A percentile compares a stretch with the other conserved stretches of the same genome.
These are phyloP conservation scores for Cassiopea xamachana DNA, from an alignment of 30 jellyfish, hydroid and myxozoan genomes.

Conservation along the genomic window DNA sequence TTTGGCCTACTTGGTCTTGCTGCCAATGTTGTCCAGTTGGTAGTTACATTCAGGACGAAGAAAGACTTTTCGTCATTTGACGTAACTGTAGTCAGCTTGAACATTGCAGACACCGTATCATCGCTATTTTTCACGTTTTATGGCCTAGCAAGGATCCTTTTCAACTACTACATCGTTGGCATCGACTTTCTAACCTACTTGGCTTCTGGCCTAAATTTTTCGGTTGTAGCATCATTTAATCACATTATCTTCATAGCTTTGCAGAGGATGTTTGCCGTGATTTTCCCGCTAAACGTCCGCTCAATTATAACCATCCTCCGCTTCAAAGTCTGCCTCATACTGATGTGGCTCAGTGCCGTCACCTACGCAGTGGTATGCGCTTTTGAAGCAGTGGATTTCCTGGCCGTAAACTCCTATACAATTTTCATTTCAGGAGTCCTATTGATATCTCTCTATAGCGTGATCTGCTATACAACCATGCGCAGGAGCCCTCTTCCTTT, in stretches of 20 bases:
- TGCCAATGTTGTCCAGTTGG: slow-evolving; percentile 27
- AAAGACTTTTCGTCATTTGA: slow-evolving; percentile 30
- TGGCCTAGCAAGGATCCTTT: slow-evolving; percentile 16
- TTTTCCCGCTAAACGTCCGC: slow-evolving; percentile 26
- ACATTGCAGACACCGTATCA: slow-evolving; percentile 27
- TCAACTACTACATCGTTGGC: not conserved
- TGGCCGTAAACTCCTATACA: slow-evolving; percentile 8
- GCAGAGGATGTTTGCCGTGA: slow-evolving; percentile 38
- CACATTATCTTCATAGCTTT: slow-evolving; percentile 48
- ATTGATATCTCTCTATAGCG: slow-evolving; percentile 4
- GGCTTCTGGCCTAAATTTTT: slow-evolving; percentile 25
- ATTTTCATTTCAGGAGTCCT: slow-evolving; percentile 13
- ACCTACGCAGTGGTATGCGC: slow-evolving; percentile 28
- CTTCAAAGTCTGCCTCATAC: not conserved
- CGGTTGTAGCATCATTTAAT: slow-evolving; percentile 37
- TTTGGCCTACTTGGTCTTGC: slow-evolving; percentile 24
- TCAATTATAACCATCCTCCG: slow-evolving; percentile 6
- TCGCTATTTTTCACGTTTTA: not conserved
- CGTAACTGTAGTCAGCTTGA: slow-evolving; percentile 28
- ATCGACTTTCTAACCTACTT: not conserved
- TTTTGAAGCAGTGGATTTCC: slow-evolving; percentile 5
- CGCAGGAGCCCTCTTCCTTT: not conserved
- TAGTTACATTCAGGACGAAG: not conserved
- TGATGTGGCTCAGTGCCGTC: slow-evolving; percentile 26
- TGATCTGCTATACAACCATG: not conserved